Evolutionary conservation across 2,888 invertebrate genomes (phyloP).

Genomic region (Limnephilus lunatus): DNA sequence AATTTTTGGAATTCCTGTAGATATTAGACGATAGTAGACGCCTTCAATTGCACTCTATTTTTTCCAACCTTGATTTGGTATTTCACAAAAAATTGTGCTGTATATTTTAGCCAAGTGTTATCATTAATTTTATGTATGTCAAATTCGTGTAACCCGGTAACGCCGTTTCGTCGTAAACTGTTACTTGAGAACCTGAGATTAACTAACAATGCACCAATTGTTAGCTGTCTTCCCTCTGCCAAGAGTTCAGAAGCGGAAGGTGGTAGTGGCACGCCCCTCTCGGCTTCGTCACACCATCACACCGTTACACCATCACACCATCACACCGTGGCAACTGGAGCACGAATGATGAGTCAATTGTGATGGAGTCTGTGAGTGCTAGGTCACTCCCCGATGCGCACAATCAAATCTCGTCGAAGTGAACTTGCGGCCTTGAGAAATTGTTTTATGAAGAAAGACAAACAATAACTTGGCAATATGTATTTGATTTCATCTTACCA

Average conservation of each 20-base stretch:
- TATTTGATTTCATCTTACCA: too few species aligned
- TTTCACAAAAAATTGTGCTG: too few species aligned
- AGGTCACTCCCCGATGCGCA: background rate
- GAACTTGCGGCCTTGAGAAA: background rate
- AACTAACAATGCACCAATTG: background rate
- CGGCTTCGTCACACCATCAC: background rate
- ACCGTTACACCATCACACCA: too few species aligned
- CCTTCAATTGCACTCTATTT: too few species aligned
- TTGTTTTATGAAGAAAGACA: background rate
- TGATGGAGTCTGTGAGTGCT: background rate
- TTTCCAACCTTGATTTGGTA: too few species aligned
- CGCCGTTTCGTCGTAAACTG: background rate
- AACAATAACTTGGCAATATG: too few species aligned
- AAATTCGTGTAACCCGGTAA: slow-evolving; percentile 8
- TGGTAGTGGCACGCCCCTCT: background rate
- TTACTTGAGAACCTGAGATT: background rate
- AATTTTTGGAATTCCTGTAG: too few species aligned
- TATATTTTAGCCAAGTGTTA: background rate
- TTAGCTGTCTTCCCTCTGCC: background rate
- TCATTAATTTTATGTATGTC: background rate
- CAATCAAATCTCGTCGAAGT: background rate
- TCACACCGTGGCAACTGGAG: background rate
- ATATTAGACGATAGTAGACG: too few species aligned
- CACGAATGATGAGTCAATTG: background rate
- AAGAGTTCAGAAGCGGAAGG: background rate